phyloP scores from a whole-genome alignment of 2,888 invertebrate species.

The Helicoverpa assulta region DNA sequence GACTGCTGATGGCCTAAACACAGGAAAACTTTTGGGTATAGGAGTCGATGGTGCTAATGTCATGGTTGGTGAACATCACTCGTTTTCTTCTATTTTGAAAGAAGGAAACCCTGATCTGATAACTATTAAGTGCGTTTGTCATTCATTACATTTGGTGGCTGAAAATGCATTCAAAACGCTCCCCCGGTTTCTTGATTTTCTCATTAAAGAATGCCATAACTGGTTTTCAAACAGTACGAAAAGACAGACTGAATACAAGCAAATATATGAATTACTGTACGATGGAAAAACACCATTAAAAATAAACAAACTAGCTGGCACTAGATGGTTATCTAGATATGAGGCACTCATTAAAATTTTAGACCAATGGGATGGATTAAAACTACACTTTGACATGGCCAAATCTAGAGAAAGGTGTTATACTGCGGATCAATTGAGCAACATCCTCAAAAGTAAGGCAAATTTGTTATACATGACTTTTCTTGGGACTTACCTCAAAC shows the following conservation, averaged over 20 bases:
- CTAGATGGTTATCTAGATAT: constrained; percentile 57
- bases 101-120: constrained; percentile 34
- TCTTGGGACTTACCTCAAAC: constrained; percentile 36
- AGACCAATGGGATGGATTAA: constrained; percentile 66
- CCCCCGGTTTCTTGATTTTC: constrained; percentile 43
- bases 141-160: constrained; percentile 43
- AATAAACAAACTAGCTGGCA: constrained; percentile 57
- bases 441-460: constrained; percentile 28
- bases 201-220: constrained; percentile 58
- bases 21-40: constrained; percentile 37
- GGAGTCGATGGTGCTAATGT: constrained; percentile 40
- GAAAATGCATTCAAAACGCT: constrained; percentile 43
- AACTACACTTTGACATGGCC: constrained; percentile 61
- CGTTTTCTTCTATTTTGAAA: constrained; percentile 44
- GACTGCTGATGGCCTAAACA: constrained; percentile 23
- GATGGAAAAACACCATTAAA: constrained; percentile 48
- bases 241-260: constrained; percentile 54
- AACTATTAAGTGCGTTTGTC: constrained; percentile 34
- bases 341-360: constrained; percentile 56
- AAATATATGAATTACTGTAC: constrained; percentile 57
- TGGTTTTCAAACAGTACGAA: constrained; percentile 64
- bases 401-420: constrained; percentile 58
- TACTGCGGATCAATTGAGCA: constrained; percentile 50
- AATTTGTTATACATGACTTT: constrained; percentile 17
- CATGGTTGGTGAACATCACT: constrained; percentile 48